Percentiles rank a stretch among this genome's conserved stretches.
phyloP scores from a whole-genome alignment of 2,888 invertebrate species.

The Trachelus iudaicus region DNA sequence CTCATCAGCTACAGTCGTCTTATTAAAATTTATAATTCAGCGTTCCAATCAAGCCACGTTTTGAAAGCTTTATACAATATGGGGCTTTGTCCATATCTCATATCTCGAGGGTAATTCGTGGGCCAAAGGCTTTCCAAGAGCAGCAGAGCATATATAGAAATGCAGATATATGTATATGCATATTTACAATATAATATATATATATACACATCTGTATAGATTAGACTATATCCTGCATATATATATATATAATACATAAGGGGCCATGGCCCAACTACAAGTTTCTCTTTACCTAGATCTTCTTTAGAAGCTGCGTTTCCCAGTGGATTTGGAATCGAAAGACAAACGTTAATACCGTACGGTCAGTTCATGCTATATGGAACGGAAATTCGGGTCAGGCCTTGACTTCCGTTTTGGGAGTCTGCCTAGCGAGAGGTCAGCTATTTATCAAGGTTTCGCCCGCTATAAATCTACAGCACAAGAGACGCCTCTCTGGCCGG shows the following conservation, averaged over 20 bases:
- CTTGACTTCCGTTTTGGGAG: too few species aligned
- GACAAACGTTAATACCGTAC: conserved; percentile 4
- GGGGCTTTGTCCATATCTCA: neutral
- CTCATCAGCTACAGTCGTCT: neutral
- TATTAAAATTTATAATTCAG: neutral
- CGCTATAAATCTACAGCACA: too few species aligned
- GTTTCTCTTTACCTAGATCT: conserved; percentile 40
- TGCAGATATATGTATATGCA: neutral
- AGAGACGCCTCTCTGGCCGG: too few species aligned
- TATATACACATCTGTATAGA: too few species aligned
- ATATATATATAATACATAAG: too few species aligned
- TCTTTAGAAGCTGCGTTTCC: conserved; percentile 39
- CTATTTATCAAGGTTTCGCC: too few species aligned
- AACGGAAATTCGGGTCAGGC: too few species aligned
- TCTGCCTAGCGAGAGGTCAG: too few species aligned
- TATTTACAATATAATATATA: too few species aligned
- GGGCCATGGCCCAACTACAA: too few species aligned
- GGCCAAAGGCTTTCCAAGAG: neutral
- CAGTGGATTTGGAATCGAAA: neutral
- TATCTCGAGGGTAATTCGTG: neutral
- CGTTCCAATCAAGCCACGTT: neutral
- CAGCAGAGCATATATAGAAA: neutral
- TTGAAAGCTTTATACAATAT: neutral
- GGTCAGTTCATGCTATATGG: too few species aligned
- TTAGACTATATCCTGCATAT: too few species aligned